Percentiles rank a stretch among this genome's conserved stretches.
These are phyloP conservation scores for Muricea muricata DNA, from an alignment of 92 coral and sea anemone genomes.

Conservation along the genomic window DNA sequence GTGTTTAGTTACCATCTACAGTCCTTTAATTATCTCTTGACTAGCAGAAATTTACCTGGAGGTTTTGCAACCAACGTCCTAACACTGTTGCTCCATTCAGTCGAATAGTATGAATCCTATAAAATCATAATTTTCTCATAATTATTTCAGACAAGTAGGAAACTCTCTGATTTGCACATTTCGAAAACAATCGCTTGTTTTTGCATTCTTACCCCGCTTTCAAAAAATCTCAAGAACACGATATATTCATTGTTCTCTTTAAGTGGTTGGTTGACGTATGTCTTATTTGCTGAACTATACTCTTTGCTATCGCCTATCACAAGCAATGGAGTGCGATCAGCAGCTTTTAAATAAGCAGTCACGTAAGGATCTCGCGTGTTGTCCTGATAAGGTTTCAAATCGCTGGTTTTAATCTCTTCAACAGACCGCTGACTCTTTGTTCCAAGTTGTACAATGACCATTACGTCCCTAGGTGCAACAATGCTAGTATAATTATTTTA, in stretches of 20 bases:
- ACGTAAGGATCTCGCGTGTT: background rate
- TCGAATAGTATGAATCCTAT: background rate
- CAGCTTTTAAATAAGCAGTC: background rate
- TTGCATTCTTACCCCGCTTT: background rate
- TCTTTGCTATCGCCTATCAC: background rate
- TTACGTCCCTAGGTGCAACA: too few species aligned
- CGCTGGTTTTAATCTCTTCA: background rate
- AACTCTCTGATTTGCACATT: background rate
- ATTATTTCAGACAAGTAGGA: background rate
- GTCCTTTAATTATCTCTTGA: too few species aligned
- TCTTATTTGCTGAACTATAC: background rate
- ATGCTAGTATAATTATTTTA: too few species aligned
- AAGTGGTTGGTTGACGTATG: background rate
- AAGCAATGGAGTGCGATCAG: background rate
- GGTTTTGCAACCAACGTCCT: background rate
- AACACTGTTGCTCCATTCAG: background rate
- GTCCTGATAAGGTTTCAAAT: background rate
- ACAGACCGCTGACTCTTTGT: background rate
- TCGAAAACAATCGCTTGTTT: background rate
- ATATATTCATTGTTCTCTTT: background rate
- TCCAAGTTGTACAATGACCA: background rate
- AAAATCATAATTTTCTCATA: too few species aligned
- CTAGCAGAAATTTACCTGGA: too few species aligned
- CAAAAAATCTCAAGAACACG: background rate
- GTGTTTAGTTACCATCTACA: too few species aligned